Base-by-base conservation (phyloP, 2,797 vertebrate species). In the Lophotriccus pileatus region DNA sequence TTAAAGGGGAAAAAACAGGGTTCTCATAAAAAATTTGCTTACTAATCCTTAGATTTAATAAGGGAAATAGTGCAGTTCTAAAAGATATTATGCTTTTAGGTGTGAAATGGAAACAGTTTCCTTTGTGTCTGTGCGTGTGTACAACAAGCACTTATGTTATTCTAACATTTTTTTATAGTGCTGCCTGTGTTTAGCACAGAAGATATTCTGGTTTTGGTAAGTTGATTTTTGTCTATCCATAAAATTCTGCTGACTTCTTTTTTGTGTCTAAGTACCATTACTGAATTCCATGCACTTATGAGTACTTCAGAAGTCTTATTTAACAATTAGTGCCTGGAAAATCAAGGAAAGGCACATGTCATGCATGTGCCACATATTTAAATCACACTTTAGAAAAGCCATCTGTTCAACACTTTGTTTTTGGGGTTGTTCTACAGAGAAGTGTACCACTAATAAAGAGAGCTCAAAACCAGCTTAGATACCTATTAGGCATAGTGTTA, bases 211-310 rank as follows among this genome's bases (percentile, higher is more conserved):
- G 74, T 95, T 87, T 93, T 89, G 63, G 32, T 93, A 63, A 87
- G 68, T 59, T 84, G 69, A 68, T 59, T 95, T 93, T 93, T 84
- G 77, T 94, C 79, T 87, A 17, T 32, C 77, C 28, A 4, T 94
- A 78, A 90, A 93, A 92, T 88, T 94, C 73, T 94, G 87, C 87
- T 93, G 82, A 87, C 72, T 87, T 93, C 47, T 91, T 68, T 90
- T 89, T 94, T 90, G 80, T 89, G 58, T 83, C 90, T 90, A 94
- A 94, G 82, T 92, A 87, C 73, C 83, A 90, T 92, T 93, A 90
- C 95, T 91, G 76, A 92, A 59, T 96, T 92, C 86, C 27, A 22
- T 95, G 84, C 89, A 84, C 84, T 94, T 95, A 55, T 87, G 77
- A 50, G 0, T 73, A 59, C 67, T 91, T 92, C 43, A 85, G 60